A percentile compares a stretch with the other conserved stretches of the same genome.
These are phyloP conservation scores for Blastobasis lacticolella DNA, from an alignment of 2,888 invertebrate genomes.

Conservation along the genomic window DNA sequence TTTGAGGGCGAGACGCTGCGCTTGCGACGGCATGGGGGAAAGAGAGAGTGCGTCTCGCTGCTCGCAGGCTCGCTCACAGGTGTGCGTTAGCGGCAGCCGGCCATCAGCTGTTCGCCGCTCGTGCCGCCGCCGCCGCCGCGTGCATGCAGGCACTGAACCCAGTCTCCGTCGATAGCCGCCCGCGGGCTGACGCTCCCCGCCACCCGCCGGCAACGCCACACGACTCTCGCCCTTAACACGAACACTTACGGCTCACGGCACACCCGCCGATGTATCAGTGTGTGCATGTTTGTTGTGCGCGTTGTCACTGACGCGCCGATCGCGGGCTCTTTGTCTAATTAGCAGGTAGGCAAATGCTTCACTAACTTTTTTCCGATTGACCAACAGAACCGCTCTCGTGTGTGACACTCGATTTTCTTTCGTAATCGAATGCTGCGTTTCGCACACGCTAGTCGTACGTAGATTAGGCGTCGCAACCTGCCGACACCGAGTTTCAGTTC, in stretches of 20 bases:
- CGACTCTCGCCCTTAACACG: slow-evolving; percentile 55
- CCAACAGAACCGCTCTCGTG: slow-evolving; percentile 24
- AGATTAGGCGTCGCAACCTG: no score
- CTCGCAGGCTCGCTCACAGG: slow-evolving; percentile 38
- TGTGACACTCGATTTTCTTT: slow-evolving; percentile 25
- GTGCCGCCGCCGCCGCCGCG: slow-evolving; percentile 27
- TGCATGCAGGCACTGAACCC: slow-evolving; percentile 33
- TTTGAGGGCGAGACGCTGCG: slow-evolving; percentile 47
- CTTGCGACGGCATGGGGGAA: slow-evolving; percentile 39
- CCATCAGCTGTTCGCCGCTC: slow-evolving; percentile 63
- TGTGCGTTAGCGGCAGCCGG: slow-evolving; percentile 53
- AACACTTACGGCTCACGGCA: slow-evolving; percentile 26
- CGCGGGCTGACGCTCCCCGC: slow-evolving; percentile 49
- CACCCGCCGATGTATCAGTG: slow-evolving; percentile 41
- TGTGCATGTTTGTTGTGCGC: slow-evolving; percentile 56
- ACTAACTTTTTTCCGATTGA: slow-evolving; percentile 36
- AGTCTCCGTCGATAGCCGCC: slow-evolving; percentile 55
- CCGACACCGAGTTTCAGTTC: no score
- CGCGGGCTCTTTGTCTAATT: slow-evolving; percentile 66
- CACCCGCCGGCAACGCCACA: slow-evolving; percentile 21
- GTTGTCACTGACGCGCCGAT: slow-evolving; percentile 54
- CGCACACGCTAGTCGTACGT: no score
- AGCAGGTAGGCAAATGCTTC: slow-evolving; percentile 64
- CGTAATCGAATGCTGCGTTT: slow-evolving; percentile 31
- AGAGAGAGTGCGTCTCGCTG: slow-evolving; percentile 48